Conservation (phyloP, 2,888 invertebrate species). For the Amblyjoppa fuscipennis region DNA sequence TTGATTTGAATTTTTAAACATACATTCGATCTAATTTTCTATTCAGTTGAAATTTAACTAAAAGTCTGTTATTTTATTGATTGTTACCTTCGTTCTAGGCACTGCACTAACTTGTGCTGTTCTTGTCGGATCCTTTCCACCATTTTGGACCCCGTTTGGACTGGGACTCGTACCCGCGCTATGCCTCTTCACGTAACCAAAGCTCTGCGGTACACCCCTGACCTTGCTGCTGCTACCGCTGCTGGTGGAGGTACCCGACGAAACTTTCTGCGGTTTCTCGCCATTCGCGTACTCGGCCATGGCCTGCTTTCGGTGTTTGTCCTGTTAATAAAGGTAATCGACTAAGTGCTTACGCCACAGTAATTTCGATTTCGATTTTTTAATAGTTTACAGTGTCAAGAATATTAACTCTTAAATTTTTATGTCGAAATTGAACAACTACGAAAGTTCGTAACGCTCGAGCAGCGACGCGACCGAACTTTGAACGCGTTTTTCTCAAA, state of each 20-base stretch:
- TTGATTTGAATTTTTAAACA: neutral
- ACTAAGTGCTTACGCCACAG: neutral
- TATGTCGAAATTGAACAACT: neutral
- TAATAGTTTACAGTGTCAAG: neutral
- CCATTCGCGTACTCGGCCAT: slow-evolving; percentile 83
- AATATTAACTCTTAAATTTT: too few species aligned
- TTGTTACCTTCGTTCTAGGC: slow-evolving; percentile 91
- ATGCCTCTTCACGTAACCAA: slow-evolving; percentile 93
- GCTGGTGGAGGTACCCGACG: slow-evolving; percentile 81
- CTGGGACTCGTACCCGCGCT: slow-evolving; percentile 86
- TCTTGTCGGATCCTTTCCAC: slow-evolving; percentile 85
- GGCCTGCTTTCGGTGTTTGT: slow-evolving; percentile 82
- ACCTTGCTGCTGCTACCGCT: slow-evolving; percentile 88
- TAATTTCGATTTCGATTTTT: neutral
- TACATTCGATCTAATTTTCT: neutral
- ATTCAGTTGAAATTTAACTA: neutral
- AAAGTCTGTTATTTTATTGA: neutral
- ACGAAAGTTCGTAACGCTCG: neutral
- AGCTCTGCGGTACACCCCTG: slow-evolving; percentile 92
- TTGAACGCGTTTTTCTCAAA: too few species aligned
- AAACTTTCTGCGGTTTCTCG: slow-evolving; percentile 82
- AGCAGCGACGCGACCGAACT: too few species aligned
- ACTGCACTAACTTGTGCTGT: slow-evolving; percentile 95
- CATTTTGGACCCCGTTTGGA: slow-evolving; percentile 85
- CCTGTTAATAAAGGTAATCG: slow-evolving; percentile 70